phyloP scores from a whole-genome alignment of 2,797 vertebrate genomes.

The Gobio occitaniae region DNA sequence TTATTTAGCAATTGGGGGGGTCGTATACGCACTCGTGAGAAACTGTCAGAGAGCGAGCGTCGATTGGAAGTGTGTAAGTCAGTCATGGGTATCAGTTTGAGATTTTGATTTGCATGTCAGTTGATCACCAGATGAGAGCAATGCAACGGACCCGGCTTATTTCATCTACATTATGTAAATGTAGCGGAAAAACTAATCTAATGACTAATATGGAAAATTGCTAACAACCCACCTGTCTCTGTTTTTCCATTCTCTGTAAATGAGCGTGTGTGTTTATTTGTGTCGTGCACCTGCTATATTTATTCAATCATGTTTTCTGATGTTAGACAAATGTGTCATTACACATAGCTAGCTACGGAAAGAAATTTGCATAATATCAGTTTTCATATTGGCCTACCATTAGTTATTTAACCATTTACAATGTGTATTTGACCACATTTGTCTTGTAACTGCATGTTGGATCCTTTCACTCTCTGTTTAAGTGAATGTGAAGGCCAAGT shows the following conservation, averaged over 20 bases:
- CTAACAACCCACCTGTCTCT: background rate
- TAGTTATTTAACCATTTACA: background rate
- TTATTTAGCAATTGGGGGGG: background rate
- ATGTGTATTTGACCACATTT: background rate
- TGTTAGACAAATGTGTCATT: background rate
- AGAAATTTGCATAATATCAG: background rate
- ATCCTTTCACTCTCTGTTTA: background rate
- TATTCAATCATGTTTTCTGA: background rate
- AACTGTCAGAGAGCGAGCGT: background rate
- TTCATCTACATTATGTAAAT: background rate
- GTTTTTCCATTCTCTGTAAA: background rate
- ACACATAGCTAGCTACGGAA: background rate
- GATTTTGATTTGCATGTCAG: background rate
- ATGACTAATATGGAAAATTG: background rate
- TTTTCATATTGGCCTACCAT: background rate
- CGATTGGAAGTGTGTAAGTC: background rate
- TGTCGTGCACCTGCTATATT: constrained; percentile 15
- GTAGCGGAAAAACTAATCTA: background rate
- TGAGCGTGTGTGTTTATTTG: background rate
- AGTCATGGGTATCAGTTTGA: background rate
- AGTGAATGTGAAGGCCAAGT: no score
- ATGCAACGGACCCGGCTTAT: background rate
- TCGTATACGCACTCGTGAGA: background rate
- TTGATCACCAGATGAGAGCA: background rate
- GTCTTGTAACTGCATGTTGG: background rate